Evolutionary conservation across 2,888 invertebrate genomes (phyloP).

Genomic region (Pyrrhia umbra): DNA sequence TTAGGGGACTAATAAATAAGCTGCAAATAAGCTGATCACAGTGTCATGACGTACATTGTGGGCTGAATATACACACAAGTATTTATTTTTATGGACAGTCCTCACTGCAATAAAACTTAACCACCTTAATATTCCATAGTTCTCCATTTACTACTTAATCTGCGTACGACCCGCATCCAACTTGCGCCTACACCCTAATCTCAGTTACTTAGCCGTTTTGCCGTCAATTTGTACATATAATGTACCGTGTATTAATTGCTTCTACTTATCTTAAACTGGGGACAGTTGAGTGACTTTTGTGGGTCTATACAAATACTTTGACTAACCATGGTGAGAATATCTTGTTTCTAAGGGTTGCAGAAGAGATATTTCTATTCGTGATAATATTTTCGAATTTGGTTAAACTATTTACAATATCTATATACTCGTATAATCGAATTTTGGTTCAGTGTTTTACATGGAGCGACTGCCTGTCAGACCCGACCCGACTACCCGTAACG

Average conservation of each 20-base stretch:
- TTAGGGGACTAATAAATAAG: no score
- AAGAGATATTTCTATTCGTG: neutral
- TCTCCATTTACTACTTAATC: constrained; percentile 22
- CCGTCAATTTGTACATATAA: constrained; percentile 60
- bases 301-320: constrained; percentile 21
- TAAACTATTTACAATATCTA: neutral
- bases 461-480: no score
- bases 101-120: no score
- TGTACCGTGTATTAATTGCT: constrained; percentile 57
- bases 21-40: no score
- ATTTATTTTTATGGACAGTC: no score
- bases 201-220: constrained; percentile 59
- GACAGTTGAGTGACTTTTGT: constrained; percentile 23
- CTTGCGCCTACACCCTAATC: constrained; percentile 55
- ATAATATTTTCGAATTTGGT: neutral
- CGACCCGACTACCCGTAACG: no score
- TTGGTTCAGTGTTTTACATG: no score
- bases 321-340: neutral
- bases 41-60: no score
- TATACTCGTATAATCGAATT: no score
- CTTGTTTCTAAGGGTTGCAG: neutral
- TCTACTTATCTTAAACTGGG: constrained; percentile 13
- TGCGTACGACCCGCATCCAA: constrained; percentile 45
- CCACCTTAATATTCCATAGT: no score
- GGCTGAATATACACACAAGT: no score